Conservation (phyloP, 2,888 invertebrate genomes). For the Gibbula magus region DNA sequence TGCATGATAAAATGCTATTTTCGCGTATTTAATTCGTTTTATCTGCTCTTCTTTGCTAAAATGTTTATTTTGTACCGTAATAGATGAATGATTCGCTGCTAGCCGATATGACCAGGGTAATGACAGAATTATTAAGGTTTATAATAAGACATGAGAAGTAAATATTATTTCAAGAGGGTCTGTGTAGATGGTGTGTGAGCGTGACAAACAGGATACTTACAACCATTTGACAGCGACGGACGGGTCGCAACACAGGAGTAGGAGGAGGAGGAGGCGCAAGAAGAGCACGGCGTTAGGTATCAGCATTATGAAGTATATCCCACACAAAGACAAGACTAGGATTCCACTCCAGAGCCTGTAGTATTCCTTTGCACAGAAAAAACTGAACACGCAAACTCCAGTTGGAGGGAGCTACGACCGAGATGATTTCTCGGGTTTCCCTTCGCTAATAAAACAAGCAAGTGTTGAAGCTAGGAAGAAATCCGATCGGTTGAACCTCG, state of each 20-base stretch:
- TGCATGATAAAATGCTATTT: too few relatives aligned
- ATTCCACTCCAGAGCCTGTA: neutral
- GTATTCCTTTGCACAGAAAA: neutral
- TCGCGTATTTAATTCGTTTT: too few relatives aligned
- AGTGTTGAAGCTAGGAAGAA: constrained; percentile 1
- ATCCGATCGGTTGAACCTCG: neutral
- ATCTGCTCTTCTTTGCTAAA: too few relatives aligned
- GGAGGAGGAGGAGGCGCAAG: neutral
- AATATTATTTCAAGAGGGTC: too few relatives aligned
- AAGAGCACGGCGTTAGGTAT: neutral
- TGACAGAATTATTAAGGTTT: too few relatives aligned
- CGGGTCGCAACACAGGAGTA: neutral
- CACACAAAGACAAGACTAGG: neutral
- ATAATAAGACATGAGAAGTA: too few relatives aligned
- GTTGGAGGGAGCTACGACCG: neutral
- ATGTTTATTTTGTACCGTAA: too few relatives aligned
- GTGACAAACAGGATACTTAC: neutral
- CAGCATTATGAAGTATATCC: constrained; percentile 6
- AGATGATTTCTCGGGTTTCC: neutral
- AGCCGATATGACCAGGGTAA: too few relatives aligned
- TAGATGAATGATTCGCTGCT: too few relatives aligned
- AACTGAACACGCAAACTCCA: neutral
- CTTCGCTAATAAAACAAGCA: neutral
- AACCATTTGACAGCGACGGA: constrained; percentile 14
- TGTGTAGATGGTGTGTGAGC: too few relatives aligned